A percentile compares a stretch with the other conserved stretches of the same genome.
Evolutionary conservation across 2,888 invertebrate genomes (phyloP).

Genomic region (Nomada ruficornis): DNA sequence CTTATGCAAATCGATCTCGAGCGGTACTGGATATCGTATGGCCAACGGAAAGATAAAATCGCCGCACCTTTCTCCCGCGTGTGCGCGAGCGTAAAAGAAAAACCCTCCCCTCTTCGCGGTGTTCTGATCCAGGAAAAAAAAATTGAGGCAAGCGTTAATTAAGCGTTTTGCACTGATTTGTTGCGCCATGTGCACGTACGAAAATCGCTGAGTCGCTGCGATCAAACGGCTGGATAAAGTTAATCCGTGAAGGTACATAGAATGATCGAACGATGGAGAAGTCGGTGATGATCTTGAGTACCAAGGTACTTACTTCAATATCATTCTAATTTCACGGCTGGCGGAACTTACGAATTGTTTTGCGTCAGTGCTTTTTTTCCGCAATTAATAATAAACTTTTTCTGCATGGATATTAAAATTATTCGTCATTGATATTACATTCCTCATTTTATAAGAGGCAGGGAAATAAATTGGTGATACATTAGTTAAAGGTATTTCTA

Average conservation of each 20-base stretch:
- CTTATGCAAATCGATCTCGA: slow-evolving; percentile 70
- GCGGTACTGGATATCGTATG: slow-evolving; percentile 51
- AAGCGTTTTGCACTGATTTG: slow-evolving; percentile 58
- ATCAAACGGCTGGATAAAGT: not conserved
- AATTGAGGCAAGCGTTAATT: slow-evolving; percentile 39
- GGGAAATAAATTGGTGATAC: too few relatives aligned
- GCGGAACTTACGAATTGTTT: not conserved
- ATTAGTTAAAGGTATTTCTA: too few relatives aligned
- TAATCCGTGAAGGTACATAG: not conserved
- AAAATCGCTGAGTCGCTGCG: slow-evolving; percentile 23
- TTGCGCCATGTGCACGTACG: slow-evolving; percentile 1
- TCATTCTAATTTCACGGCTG: not conserved
- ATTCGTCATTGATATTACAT: too few relatives aligned
- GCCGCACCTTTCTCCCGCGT: slow-evolving; percentile 48
- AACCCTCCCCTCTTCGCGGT: not conserved
- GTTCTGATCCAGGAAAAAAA: not conserved
- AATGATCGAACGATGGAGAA: not conserved
- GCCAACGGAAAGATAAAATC: slow-evolving; percentile 57
- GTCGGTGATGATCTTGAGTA: not conserved
- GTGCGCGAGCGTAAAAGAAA: slow-evolving; percentile 42
- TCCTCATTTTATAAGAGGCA: too few relatives aligned
- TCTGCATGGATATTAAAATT: not conserved
- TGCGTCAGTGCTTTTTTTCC: not conserved
- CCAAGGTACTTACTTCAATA: not conserved
- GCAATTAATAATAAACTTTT: too few relatives aligned